These are phyloP conservation scores for Sussaba pulchella DNA, from an alignment of 2,888 invertebrate genomes.

Conservation along the genomic window DNA sequence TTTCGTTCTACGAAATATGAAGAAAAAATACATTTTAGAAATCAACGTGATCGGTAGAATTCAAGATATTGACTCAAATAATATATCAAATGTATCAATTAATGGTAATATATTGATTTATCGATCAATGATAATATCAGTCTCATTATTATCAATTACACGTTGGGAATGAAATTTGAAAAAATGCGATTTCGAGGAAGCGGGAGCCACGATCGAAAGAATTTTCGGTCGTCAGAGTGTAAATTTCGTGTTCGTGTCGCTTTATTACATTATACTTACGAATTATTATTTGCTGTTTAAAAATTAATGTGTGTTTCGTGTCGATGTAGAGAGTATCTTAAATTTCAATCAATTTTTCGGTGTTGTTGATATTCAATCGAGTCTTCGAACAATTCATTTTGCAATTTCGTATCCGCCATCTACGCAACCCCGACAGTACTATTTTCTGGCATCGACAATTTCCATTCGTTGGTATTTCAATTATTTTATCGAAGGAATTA, in stretches of 20 bases:
- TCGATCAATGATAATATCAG: no score
- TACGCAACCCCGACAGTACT: background rate
- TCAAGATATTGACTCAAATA: no score
- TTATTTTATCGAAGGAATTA: background rate
- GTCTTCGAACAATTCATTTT: slow-evolving; percentile 30
- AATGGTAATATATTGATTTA: no score
- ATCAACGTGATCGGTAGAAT: no score
- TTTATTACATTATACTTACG: background rate
- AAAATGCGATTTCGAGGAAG: background rate
- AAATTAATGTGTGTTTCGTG: slow-evolving; percentile 42
- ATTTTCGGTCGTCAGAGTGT: slow-evolving; percentile 5
- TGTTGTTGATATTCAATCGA: slow-evolving; percentile 25
- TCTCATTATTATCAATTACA: no score
- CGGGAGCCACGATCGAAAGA: background rate
- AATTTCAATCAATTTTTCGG: slow-evolving; percentile 40
- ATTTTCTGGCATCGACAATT: background rate
- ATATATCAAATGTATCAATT: no score
- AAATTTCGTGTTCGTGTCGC: slow-evolving; percentile 7
- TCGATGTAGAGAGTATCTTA: slow-evolving; percentile 49
- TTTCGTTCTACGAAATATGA: background rate
- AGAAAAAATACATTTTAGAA: no score
- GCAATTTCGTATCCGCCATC: slow-evolving; percentile 8
- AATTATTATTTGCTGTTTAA: slow-evolving; percentile 6
- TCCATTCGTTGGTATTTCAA: background rate
- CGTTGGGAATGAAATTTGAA: background rate